Evolutionary conservation across 2,113 vertebrate species (phyloP).

Genomic region (Micromys minutus): DNA sequence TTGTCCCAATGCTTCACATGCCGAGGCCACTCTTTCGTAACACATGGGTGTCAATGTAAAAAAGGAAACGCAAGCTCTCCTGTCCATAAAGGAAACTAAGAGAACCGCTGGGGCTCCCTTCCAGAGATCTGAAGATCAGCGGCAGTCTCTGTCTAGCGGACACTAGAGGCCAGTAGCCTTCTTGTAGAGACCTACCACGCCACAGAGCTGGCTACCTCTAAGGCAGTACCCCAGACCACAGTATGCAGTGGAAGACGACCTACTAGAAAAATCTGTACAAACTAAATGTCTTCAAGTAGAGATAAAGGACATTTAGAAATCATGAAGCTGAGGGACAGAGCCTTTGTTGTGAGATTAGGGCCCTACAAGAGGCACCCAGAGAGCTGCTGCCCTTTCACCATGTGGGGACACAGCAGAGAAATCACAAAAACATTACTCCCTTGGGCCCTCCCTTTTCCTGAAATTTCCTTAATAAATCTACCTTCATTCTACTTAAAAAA

Average conservation of each 20-base stretch:
- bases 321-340: background rate
- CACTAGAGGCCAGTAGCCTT: background rate
- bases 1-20: background rate
- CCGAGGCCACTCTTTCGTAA: slow-evolving; percentile 34
- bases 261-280: background rate
- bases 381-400: background rate
- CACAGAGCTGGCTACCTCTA: background rate
- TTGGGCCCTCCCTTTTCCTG: background rate
- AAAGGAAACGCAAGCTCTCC: slow-evolving; percentile 26
- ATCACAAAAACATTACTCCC: background rate
- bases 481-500: background rate
- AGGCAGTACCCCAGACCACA: background rate
- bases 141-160: background rate
- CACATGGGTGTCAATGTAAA: background rate
- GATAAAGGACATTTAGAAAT: background rate
- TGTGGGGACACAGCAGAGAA: background rate
- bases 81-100: slow-evolving; percentile 25
- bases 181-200: background rate
- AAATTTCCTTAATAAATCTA: background rate
- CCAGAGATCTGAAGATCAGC: background rate
- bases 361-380: background rate
- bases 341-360: background rate
- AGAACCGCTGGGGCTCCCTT: background rate
- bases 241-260: background rate
- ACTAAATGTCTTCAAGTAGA: background rate